Evolutionary conservation across 2,888 invertebrate species (phyloP), one percentile per base, ranked within the genome.

Genomic region (Trissoscelio sp.): DNA sequence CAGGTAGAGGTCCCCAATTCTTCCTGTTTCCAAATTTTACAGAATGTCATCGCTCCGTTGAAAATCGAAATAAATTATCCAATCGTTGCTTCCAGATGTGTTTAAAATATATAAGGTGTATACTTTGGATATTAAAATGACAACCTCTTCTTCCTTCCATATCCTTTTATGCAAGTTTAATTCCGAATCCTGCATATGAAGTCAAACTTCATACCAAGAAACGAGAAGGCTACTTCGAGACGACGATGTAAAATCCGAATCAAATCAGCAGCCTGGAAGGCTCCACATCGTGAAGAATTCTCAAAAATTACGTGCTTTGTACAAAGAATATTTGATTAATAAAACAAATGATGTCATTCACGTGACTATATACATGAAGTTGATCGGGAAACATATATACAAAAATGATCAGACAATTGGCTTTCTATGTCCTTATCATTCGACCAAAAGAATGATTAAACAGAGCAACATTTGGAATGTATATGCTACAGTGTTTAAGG

Each of bases 251-350:
- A 44, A 55, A 55, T 42, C 18, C 37, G 31, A 57, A 16, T 72
- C 42, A 55, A 66, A 62, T 77, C 62, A 37, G 34, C 18, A 55
- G 20, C 69, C 53, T 77, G 64, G 64, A 66, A 72, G 58, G 55
- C 37, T 72, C 64, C 48, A 62, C 46, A 14, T 78, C 3, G 42
- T 51, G 66, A 75, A 67, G 72, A 72, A 70, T 74, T 60, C 62
- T 62, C 57, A 24, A 46, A 60, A 46, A 3, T 51, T 42, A 67
- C 53, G 73, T 77, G 75, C 57, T 77, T 81, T 78, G 44, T 79
- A 75, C 72, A 74, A 79, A 79, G 64, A 78, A 64, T 44, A 81
- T 48, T 62, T 55, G 62, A 81, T 78, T 74, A 82, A 70, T 75
- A 69, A 74, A 78, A 66, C 69, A 55, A 66, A 53, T 48, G 39